These are phyloP conservation scores for Drosophila cognata DNA, from an alignment of 2,888 invertebrate species.

Conservation along the genomic window DNA sequence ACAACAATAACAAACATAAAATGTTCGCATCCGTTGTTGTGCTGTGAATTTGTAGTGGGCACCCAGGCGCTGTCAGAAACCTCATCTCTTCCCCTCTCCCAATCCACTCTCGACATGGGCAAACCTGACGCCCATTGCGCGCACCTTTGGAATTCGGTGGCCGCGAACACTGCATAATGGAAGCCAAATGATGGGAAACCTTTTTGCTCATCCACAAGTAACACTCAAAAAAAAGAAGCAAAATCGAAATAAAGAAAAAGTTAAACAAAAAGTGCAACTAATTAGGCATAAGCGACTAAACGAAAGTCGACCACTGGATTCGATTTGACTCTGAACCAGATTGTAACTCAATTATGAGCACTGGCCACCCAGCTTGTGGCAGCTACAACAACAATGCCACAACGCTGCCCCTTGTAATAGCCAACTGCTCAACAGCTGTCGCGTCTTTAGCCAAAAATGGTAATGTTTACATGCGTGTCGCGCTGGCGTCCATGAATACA, in stretches of 20 bases:
- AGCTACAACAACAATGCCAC: neutral
- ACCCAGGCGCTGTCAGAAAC: conserved; percentile 64
- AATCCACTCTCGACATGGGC: neutral
- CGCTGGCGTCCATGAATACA: conserved; percentile 51
- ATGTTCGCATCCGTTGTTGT: conserved; percentile 61
- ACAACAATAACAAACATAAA: conserved; percentile 23
- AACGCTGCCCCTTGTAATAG: neutral
- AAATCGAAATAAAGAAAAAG: conserved; percentile 16
- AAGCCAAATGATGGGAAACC: conserved; percentile 81
- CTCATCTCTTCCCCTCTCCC: neutral
- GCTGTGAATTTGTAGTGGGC: conserved; percentile 68
- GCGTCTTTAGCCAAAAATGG: conserved; percentile 80
- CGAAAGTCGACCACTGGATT: conserved; percentile 65
- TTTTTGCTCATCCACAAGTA: conserved; percentile 62
- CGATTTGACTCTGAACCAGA: conserved; percentile 72
- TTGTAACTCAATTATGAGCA: conserved; percentile 78
- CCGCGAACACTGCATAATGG: conserved; percentile 78
- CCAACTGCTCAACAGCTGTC: conserved; percentile 60
- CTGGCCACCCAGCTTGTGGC: conserved; percentile 66
- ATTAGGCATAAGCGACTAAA: conserved; percentile 70
- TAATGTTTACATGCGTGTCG: conserved; percentile 80
- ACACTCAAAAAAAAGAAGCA: conserved; percentile 15
- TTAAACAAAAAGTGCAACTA: conserved; percentile 61
- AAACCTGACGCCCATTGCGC: conserved; percentile 63
- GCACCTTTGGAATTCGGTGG: conserved; percentile 80